phyloP scores from a whole-genome alignment of 2,797 vertebrate species.

The Mallotus villosus region DNA sequence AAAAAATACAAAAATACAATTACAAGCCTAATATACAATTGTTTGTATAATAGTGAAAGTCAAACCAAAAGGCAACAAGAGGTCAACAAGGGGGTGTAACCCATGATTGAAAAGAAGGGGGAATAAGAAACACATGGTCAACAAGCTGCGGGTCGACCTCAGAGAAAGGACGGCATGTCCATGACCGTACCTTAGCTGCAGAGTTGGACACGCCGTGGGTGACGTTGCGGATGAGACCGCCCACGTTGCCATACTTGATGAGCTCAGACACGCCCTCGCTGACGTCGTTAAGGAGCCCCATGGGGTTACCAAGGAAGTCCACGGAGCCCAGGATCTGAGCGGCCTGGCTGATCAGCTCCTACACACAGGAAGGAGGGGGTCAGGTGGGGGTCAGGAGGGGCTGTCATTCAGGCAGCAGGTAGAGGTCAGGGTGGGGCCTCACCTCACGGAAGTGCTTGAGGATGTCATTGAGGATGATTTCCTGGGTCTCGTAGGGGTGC shows the following conservation, averaged over 20 bases:
- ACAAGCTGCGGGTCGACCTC: too few relatives aligned
- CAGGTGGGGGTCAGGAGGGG: too few relatives aligned
- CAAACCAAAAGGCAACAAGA: too few relatives aligned
- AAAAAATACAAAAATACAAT: not conserved
- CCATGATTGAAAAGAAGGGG: too few relatives aligned
- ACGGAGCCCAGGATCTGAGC: conserved; percentile 96
- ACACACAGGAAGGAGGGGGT: conserved; percentile 5
- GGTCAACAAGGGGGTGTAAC: too few relatives aligned
- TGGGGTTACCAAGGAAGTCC: conserved; percentile 97
- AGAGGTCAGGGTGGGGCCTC: conserved; percentile 18
- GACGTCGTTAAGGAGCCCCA: conserved; percentile 93
- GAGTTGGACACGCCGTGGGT: conserved; percentile 98
- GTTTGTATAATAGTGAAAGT: not conserved
- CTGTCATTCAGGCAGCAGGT: not conserved
- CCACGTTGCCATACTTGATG: conserved; percentile 94
- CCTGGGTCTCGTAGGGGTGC: conserved; percentile 95
- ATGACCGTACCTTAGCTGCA: conserved; percentile 88
- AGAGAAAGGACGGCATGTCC: not conserved
- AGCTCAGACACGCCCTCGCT: conserved; percentile 92
- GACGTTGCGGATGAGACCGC: conserved; percentile 94
- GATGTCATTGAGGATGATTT: conserved; percentile 94
- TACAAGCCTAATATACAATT: not conserved
- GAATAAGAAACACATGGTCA: too few relatives aligned
- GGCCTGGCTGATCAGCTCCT: conserved; percentile 96
- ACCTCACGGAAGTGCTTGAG: conserved; percentile 98